These are phyloP conservation scores for Tricholauxania praeusta DNA, from an alignment of 2,888 invertebrate species.

Conservation along the genomic window DNA sequence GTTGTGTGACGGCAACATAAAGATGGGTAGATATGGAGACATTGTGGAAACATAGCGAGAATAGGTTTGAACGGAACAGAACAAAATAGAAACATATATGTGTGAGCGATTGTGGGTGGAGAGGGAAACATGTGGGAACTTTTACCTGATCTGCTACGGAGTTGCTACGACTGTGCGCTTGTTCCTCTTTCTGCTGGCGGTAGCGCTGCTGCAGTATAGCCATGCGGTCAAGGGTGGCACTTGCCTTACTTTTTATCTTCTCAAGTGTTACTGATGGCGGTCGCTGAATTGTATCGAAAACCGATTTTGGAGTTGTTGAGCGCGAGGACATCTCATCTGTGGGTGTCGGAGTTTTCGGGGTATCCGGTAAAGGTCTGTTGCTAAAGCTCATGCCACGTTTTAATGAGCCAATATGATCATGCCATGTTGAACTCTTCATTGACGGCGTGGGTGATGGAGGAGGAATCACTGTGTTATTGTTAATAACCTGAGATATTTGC, in stretches of 20 bases:
- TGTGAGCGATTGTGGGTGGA: conserved; percentile 21
- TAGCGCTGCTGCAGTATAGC: conserved; percentile 71
- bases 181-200: conserved; percentile 72
- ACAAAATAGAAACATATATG: conserved; percentile 38
- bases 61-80: conserved; percentile 39
- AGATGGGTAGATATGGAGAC: conserved; percentile 23
- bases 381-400: conserved; percentile 53
- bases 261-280: conserved; percentile 67
- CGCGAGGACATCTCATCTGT: conserved; percentile 63
- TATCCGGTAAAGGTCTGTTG: conserved; percentile 71
- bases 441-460: conserved; percentile 62
- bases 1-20: conserved; percentile 43
- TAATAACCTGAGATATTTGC: conserved; percentile 51
- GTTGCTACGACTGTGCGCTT: conserved; percentile 60
- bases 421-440: conserved; percentile 53
- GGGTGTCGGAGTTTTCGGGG: conserved; percentile 66
- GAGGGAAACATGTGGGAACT: neutral
- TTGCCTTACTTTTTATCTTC: conserved; percentile 67
- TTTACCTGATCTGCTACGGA: conserved; percentile 56
- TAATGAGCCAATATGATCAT: conserved; percentile 56
- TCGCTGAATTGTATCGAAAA: conserved; percentile 65
- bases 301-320: conserved; percentile 65
- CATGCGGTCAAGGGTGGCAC: conserved; percentile 67
- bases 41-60: conserved; percentile 37
- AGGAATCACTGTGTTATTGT: conserved; percentile 47